phyloP scores from a whole-genome alignment of 2,797 vertebrate species.

The Sorex maritimensis region DNA sequence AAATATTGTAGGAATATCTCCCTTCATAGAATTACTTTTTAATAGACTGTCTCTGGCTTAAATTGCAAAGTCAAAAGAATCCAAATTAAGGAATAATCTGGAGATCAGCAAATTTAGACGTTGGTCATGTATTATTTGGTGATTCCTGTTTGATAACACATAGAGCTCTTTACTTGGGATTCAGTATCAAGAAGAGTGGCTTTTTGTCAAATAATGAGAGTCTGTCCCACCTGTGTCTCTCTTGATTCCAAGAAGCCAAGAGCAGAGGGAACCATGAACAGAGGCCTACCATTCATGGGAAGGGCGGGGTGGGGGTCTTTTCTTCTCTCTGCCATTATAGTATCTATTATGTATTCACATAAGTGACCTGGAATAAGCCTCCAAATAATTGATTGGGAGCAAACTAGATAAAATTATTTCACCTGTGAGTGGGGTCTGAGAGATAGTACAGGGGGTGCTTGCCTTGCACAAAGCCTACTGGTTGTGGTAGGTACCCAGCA shows the following conservation, averaged over 20 bases:
- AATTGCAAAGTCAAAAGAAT: not conserved
- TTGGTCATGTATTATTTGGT: not conserved
- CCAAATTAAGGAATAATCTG: not conserved
- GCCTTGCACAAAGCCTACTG: too few species aligned
- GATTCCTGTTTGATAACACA: not conserved
- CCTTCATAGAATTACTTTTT: not conserved
- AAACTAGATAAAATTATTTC: constrained; percentile 19
- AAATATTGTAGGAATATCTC: not conserved
- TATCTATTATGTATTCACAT: not conserved
- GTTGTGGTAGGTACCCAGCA: too few species aligned
- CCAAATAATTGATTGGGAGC: constrained; percentile 18
- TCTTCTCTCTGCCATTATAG: constrained; percentile 1
- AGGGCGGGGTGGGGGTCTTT: not conserved
- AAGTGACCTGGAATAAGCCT: not conserved
- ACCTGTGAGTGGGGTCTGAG: not conserved
- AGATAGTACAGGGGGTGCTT: too few species aligned
- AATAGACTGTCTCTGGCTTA: not conserved
- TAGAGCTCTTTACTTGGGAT: constrained; percentile 1
- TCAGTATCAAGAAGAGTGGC: constrained; percentile 26
- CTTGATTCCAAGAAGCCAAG: not conserved
- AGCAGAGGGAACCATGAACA: not conserved
- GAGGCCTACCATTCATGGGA: not conserved
- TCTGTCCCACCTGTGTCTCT: not conserved
- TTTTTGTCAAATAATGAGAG: constrained; percentile 13
- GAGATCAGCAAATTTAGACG: constrained; percentile 8